Percentiles rank a stretch among this genome's conserved stretches.
These are phyloP conservation scores for Aegotheles bennettii DNA, from an alignment of 2,113 vertebrate genomes.

Conservation along the genomic window DNA sequence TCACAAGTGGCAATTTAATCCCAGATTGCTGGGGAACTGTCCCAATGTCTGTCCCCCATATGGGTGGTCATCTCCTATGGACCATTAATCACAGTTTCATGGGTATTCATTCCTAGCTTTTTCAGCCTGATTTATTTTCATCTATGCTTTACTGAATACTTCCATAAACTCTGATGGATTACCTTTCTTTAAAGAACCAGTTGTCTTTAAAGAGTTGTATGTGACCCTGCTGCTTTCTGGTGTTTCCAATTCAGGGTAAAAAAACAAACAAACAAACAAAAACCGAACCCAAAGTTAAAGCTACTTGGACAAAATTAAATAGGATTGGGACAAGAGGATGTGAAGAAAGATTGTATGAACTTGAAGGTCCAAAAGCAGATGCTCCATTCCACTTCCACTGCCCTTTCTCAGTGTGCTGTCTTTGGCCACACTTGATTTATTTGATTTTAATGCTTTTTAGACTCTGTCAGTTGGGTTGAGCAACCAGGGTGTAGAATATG, in stretches of 20 bases:
- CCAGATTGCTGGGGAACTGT: not conserved
- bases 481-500: fast-evolving
- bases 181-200: not conserved
- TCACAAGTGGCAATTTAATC: not conserved
- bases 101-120: not conserved
- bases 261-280: not conserved
- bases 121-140: not conserved
- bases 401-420: not conserved
- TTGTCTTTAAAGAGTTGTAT: not conserved
- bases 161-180: not conserved
- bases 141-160: not conserved
- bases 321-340: not conserved
- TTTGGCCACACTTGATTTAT: not conserved
- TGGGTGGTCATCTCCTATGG: not conserved
- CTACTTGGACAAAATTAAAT: not conserved
- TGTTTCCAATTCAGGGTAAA: not conserved
- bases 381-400: not conserved
- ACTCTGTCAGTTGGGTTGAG: not conserved
- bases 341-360: not conserved
- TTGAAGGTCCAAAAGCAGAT: not conserved
- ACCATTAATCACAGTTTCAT: not conserved
- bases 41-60: fast-evolving
- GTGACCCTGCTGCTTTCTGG: not conserved
- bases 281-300: not conserved
- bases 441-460: not conserved